Evolutionary conservation across 2,888 invertebrate genomes (phyloP).

Genomic region (Cantharis rufa): DNA sequence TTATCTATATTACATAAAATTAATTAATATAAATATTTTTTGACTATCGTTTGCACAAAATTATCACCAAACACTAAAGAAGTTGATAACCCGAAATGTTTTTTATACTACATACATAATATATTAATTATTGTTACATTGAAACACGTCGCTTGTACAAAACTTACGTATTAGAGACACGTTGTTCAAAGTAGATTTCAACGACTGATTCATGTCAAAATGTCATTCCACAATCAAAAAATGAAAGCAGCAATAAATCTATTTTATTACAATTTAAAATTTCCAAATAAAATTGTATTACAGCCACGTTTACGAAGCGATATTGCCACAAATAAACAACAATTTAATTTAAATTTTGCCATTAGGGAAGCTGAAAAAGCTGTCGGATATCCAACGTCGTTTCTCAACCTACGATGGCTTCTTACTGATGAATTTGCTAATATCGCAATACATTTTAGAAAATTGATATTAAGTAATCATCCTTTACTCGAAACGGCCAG

Average conservation of each 20-base stretch:
- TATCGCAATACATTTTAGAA: slow-evolving; percentile 86
- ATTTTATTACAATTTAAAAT: background rate
- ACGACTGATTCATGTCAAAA: background rate
- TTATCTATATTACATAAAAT: too few species aligned
- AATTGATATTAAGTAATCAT: slow-evolving; percentile 91
- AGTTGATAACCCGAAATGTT: background rate
- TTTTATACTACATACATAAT: too few species aligned
- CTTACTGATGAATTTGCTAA: slow-evolving; percentile 94
- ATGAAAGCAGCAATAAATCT: background rate
- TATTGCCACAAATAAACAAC: background rate
- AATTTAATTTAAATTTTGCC: slow-evolving; percentile 75
- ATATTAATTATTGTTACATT: background rate
- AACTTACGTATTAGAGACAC: background rate
- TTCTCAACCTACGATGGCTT: slow-evolving; percentile 89
- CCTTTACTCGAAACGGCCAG: slow-evolving; percentile 91
- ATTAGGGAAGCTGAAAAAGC: slow-evolving; percentile 95
- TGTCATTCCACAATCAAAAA: background rate
- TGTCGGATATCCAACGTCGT: slow-evolving; percentile 94
- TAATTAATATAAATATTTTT: too few species aligned
- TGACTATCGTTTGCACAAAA: too few species aligned
- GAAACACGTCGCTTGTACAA: background rate
- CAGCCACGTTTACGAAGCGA: background rate
- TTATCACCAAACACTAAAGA: background rate
- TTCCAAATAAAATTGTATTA: background rate
- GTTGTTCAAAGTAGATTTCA: background rate